Base-by-base conservation (phyloP, 2,888 invertebrate genomes). In the Nomada ruficornis region DNA sequence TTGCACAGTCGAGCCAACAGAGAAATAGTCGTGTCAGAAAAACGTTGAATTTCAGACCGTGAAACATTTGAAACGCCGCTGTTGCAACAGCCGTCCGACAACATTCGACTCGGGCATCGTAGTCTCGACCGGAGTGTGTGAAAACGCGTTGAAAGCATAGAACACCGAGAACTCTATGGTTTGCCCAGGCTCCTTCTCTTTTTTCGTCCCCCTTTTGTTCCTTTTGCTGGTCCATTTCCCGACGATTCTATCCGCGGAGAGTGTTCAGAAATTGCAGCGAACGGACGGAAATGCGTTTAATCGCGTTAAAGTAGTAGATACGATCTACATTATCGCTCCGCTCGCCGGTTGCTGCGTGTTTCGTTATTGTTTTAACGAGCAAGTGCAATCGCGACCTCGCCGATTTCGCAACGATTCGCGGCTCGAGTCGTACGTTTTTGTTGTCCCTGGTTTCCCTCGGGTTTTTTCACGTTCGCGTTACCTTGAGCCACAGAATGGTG, bases 311-410 rank as follows among this genome's bases (percentile, higher is more conserved):
- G 7, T 0, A 2, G 11, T 3, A 7, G 59, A 59, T 47, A 70
- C 60, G 50, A 70, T 60, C 36, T 11, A 1, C 20, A 20, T 60
- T 59, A 60, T 60, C 44, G 13, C 44, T 18, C 18, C 23, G 2
- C 2, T 57, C 47, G 20, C n/a, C 47, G 26, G 26, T 55, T 54
- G 42, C 44, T 73, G 55, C 44, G n/a, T 47, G n/a, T 72, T 72
- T 72, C 72, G 52, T 64, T 55, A 73, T 73, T 73, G 55, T 64
- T 73, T 63, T 47, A 55, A 42, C 44, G 26, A 72, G 26, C 63
- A 55, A 63, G 60, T 70, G 70, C 70, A 70, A 60, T 60, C 54
- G 71, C 71, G 72, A n/a, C 42, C 72, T 63, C 65, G 50, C n/a
- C 42, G 64, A 73, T 73, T 65, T 73, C 55, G 57, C 73, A 73